phyloP scores from a whole-genome alignment of 2,888 invertebrate genomes.

The Loripinus fragilis region DNA sequence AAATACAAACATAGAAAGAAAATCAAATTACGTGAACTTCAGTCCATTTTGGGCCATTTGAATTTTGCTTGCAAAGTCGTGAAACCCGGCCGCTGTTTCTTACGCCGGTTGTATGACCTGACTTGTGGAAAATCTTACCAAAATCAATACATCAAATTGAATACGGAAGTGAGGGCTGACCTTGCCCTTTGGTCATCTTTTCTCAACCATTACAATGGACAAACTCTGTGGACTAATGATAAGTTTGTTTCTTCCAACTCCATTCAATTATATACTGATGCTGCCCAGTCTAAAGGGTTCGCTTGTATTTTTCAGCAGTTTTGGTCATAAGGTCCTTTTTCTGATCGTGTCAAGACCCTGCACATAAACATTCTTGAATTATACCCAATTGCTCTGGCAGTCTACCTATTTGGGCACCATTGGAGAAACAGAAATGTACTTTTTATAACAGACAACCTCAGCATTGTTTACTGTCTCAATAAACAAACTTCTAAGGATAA shows the following conservation, averaged over 20 bases:
- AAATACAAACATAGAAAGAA: neutral
- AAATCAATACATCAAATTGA: constrained; percentile 27
- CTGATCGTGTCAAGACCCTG: neutral
- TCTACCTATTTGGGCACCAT: constrained; percentile 17
- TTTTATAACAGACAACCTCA: constrained; percentile 34
- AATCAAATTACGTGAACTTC: constrained; percentile 12
- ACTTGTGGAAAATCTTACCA: constrained; percentile 1
- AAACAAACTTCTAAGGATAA: constrained; percentile 14
- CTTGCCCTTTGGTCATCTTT: constrained; percentile 23
- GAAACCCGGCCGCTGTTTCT: constrained; percentile 31
- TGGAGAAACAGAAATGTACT: constrained; percentile 37
- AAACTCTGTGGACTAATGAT: constrained; percentile 30
- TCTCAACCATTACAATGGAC: constrained; percentile 31
- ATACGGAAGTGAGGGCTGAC: constrained; percentile 24
- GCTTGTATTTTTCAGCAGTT: constrained; percentile 1
- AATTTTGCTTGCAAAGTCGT: constrained; percentile 44
- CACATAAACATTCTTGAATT: constrained; percentile 37
- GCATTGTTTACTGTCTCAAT: constrained; percentile 35
- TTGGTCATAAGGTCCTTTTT: constrained; percentile 31
- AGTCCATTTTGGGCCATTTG: constrained; percentile 25
- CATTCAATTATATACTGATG: constrained; percentile 19
- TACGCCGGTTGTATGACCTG: constrained; percentile 41
- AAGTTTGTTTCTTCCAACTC: constrained; percentile 29
- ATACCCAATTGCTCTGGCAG: constrained; percentile 15
- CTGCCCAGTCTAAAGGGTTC: constrained; percentile 34